Percentiles rank a stretch among this genome's conserved stretches.
Evolutionary conservation across 2,113 vertebrate species (phyloP).

Genomic region (Neotoma lepida): DNA sequence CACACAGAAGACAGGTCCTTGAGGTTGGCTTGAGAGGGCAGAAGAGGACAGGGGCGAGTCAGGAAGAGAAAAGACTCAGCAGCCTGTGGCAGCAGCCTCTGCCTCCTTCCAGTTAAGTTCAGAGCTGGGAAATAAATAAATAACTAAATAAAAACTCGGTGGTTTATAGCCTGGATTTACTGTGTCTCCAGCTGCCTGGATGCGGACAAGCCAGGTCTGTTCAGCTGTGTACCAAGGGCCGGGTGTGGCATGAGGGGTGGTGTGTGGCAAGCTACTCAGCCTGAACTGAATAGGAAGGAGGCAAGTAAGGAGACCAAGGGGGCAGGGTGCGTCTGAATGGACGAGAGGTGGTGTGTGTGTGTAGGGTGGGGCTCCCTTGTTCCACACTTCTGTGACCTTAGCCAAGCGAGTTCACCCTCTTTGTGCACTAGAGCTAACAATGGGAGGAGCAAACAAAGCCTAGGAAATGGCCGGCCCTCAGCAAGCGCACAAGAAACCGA

Average conservation of each 20-base stretch:
- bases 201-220: slow-evolving; percentile 64
- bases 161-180: slow-evolving; percentile 29
- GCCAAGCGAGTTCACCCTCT: neutral
- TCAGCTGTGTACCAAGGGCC: slow-evolving; percentile 65
- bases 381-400: neutral
- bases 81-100: accelerated
- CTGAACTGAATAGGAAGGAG: neutral
- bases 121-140: too few species aligned
- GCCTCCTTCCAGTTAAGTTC: neutral
- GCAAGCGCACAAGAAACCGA: neutral
- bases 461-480: neutral
- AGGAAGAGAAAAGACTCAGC: neutral
- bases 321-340: neutral
- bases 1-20: neutral
- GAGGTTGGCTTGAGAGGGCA: neutral
- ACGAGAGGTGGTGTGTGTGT: neutral
- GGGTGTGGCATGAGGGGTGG: neutral
- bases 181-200: slow-evolving; percentile 40
- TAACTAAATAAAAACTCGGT: neutral
- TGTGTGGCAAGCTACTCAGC: neutral
- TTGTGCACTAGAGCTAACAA: neutral
- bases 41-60: neutral
- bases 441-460: neutral
- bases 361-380: neutral
- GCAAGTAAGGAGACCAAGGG: neutral